Evolutionary conservation across 1,140 invertebrate species (phyloP).

Genomic region (Pseudomyrmex gracilis): DNA sequence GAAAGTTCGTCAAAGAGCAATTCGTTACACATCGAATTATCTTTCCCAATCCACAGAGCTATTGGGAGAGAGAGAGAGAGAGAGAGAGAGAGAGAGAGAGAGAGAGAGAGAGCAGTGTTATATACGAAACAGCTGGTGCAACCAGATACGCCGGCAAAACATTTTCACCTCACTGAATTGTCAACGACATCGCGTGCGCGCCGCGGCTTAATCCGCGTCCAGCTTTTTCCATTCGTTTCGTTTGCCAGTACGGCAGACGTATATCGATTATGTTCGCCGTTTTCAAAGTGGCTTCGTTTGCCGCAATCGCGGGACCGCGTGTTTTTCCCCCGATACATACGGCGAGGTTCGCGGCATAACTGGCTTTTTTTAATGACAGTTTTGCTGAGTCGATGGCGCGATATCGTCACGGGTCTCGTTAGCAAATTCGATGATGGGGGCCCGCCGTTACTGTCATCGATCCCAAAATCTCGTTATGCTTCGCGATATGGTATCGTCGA

Average conservation of each 20-base stretch:
- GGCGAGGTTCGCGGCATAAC: slow-evolving; percentile 10
- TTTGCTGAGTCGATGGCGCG: slow-evolving; percentile 43
- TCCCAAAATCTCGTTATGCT: slow-evolving; percentile 66
- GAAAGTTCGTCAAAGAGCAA: slow-evolving; percentile 52
- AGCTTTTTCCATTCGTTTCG: slow-evolving; percentile 63
- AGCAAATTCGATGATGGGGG: slow-evolving; percentile 48
- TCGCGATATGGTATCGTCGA: slow-evolving; percentile 6
- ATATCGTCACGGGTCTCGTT: slow-evolving; percentile 64
- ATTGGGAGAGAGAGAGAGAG: neutral
- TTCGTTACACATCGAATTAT: slow-evolving; percentile 59
- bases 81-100: no score
- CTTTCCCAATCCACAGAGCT: slow-evolving; percentile 27
- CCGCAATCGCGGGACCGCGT: slow-evolving; percentile 47
- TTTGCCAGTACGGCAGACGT: slow-evolving; percentile 40
- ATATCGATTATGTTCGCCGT: slow-evolving; percentile 64
- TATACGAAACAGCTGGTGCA: slow-evolving; percentile 36
- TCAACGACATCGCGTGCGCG: slow-evolving; percentile 48
- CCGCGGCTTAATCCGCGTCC: slow-evolving; percentile 57
- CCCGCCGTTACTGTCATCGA: slow-evolving; percentile 54
- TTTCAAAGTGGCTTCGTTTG: slow-evolving; percentile 64
- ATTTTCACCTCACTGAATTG: slow-evolving; percentile 63
- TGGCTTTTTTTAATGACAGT: slow-evolving; percentile 67
- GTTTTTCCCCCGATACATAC: slow-evolving; percentile 42
- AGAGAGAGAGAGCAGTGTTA: neutral
- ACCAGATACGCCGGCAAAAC: slow-evolving; percentile 68